Conservation (phyloP, 2,113 vertebrate species). For the Anguilla rostrata region DNA sequence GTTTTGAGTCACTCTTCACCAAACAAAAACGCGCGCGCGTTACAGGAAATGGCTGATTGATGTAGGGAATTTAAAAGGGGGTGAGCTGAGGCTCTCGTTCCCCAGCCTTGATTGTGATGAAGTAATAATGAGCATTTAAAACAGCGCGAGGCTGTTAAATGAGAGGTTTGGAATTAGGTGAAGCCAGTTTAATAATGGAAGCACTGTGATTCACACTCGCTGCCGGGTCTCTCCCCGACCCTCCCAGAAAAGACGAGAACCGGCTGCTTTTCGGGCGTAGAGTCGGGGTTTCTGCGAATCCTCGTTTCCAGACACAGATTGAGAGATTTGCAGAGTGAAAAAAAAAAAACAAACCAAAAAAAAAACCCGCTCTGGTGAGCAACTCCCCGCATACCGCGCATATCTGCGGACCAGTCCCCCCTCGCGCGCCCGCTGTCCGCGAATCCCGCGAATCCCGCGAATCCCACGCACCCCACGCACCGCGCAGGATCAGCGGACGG, state of each 20-base stretch:
- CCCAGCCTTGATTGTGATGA: background rate
- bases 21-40: background rate
- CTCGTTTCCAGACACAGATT: background rate
- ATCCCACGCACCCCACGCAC: background rate
- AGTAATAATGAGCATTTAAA: background rate
- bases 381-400: slow-evolving; percentile 11
- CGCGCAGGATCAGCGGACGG: background rate
- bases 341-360: background rate
- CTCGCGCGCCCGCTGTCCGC: background rate
- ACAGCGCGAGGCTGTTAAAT: background rate
- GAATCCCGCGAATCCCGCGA: background rate
- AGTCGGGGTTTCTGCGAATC: background rate
- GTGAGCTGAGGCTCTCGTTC: background rate
- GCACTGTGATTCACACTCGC: background rate
- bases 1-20: background rate
- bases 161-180: background rate
- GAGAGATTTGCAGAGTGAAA: background rate
- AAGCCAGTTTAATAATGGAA: background rate
- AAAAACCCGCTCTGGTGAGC: background rate
- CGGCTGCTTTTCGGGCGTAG: background rate
- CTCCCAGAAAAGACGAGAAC: background rate
- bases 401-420: slow-evolving; percentile 4
- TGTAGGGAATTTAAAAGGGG: background rate
- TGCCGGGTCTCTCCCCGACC: background rate
- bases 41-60: background rate